A percentile compares a stretch with the other conserved stretches of the same genome.
These are phyloP conservation scores for Drosophila acutilabella DNA, from an alignment of 2,888 invertebrate genomes.

Conservation along the genomic window DNA sequence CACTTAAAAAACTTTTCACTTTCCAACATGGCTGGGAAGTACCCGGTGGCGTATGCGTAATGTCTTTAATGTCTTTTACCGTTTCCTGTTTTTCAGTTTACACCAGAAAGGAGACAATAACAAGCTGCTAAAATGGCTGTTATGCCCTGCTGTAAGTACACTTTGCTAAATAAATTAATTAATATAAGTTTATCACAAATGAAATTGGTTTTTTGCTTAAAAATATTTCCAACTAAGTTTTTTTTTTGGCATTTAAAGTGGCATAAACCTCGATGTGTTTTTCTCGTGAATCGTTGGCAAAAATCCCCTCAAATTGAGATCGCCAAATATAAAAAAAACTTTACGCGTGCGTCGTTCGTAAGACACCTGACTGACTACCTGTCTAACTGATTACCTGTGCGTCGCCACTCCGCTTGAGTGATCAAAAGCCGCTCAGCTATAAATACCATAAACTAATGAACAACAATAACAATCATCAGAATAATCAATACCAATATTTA, in stretches of 20 bases:
- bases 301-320: constrained; percentile 39
- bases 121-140: constrained; percentile 66
- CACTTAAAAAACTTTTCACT: constrained; percentile 16
- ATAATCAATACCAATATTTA: constrained; percentile 28
- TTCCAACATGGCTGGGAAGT: constrained; percentile 17
- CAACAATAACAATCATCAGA: constrained; percentile 8
- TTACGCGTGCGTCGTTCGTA: constrained; percentile 57
- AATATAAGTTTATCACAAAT: too few species aligned
- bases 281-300: constrained; percentile 52
- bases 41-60: constrained; percentile 20
- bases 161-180: not conserved
- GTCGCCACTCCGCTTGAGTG: too few species aligned
- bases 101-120: constrained; percentile 30
- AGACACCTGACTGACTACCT: constrained; percentile 22
- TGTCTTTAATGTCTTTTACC: constrained; percentile 27
- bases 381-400: too few species aligned
- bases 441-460: constrained; percentile 10
- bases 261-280: constrained; percentile 14
- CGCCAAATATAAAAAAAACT: constrained; percentile 46
- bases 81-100: constrained; percentile 52
- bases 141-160: constrained; percentile 68
- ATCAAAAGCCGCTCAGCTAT: not conserved
- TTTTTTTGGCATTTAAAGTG: not conserved
- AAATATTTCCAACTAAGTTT: too few species aligned
- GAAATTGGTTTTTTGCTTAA: too few species aligned